These are phyloP conservation scores for Ophiothrix spiculata DNA, from an alignment of 35 echinoderm and acorn worm genomes.

Conservation along the genomic window DNA sequence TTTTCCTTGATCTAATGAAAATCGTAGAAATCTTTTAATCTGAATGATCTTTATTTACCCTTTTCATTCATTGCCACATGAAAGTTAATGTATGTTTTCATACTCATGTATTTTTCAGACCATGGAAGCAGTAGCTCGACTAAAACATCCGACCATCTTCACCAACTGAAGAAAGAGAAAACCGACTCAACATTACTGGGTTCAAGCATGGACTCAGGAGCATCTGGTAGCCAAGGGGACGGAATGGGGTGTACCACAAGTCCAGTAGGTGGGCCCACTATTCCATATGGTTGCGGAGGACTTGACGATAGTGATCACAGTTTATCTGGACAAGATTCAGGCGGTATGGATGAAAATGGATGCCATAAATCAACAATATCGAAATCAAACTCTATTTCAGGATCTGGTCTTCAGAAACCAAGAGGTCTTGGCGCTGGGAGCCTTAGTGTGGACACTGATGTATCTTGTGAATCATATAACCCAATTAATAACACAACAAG, in stretches of 20 bases:
- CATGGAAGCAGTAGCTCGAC: background rate
- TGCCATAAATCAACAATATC: conserved; percentile 4
- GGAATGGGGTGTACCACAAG: background rate
- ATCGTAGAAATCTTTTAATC: no score
- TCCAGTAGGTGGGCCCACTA: background rate
- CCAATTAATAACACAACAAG: conserved; percentile 57
- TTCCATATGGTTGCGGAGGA: background rate
- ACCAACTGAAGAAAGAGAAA: background rate
- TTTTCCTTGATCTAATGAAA: no score
- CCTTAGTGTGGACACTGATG: conserved; percentile 51
- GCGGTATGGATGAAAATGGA: conserved; percentile 12
- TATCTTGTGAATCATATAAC: conserved; percentile 38
- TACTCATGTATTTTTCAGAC: background rate
- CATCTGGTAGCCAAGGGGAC: background rate
- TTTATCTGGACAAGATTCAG: background rate
- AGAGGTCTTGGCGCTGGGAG: conserved; percentile 20
- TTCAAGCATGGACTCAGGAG: background rate
- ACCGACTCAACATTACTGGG: background rate
- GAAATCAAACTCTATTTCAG: conserved; percentile 35
- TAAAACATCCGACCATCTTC: background rate
- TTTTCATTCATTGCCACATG: no score
- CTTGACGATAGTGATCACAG: background rate
- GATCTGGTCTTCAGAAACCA: conserved; percentile 53
- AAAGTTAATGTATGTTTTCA: background rate
- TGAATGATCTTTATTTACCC: no score